Conservation (phyloP, 2,888 invertebrate genomes). For the Parasteatoda lunata region DNA sequence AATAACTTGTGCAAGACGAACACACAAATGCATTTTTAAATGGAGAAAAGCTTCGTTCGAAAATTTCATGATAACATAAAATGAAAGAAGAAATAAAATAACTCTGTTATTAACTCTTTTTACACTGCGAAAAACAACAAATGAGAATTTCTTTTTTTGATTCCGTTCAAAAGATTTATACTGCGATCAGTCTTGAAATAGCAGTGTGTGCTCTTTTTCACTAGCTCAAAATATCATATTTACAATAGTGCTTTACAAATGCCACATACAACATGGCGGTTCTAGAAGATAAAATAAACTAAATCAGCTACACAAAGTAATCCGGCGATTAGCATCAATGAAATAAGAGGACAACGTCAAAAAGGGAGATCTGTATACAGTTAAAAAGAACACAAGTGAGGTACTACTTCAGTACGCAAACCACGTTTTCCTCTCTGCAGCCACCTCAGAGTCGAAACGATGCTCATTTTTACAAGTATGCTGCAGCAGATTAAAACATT, state of each 20-base stretch:
- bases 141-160: slow-evolving; percentile 43
- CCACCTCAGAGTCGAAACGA: slow-evolving; percentile 30
- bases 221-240: slow-evolving; percentile 29
- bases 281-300: slow-evolving; percentile 18
- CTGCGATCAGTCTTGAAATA: slow-evolving; percentile 47
- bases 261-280: neutral
- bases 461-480: slow-evolving; percentile 45
- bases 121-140: slow-evolving; percentile 50
- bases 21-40: slow-evolving; percentile 58
- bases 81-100: slow-evolving; percentile 30
- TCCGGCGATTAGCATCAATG: slow-evolving; percentile 14
- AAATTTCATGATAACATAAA: slow-evolving; percentile 36
- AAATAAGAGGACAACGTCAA: slow-evolving; percentile 25
- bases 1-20: slow-evolving; percentile 66
- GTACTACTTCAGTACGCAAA: slow-evolving; percentile 45
- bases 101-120: slow-evolving; percentile 29
- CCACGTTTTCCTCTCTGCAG: slow-evolving; percentile 36
- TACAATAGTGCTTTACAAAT: slow-evolving; percentile 45
- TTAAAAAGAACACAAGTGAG: slow-evolving; percentile 54
- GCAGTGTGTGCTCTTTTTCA: slow-evolving; percentile 50
- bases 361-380: slow-evolving; percentile 57
- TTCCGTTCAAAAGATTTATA: slow-evolving; percentile 61
- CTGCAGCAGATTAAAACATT: slow-evolving; percentile 61
- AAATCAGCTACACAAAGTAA: slow-evolving; percentile 29
- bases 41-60: slow-evolving; percentile 45